Base-by-base conservation (phyloP, 2,113 vertebrate species). In the Alectura lathami region DNA sequence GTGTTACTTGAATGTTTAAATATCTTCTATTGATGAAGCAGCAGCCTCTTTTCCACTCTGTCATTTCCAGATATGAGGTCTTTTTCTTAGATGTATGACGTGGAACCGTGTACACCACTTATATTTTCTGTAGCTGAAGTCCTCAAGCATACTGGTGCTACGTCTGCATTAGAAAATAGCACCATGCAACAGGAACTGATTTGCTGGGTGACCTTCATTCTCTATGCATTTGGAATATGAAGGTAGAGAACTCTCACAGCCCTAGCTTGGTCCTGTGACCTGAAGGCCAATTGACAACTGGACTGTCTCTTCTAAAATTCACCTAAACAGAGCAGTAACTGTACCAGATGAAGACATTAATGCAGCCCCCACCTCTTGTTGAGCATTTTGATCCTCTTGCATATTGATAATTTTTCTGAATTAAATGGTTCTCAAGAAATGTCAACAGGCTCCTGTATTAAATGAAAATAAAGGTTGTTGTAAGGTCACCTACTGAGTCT, bases 21-120 rank as follows among this genome's bases (percentile, higher is more conserved):
- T 85, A 69, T 60, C 40, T 12, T 53, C 53, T 76, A 57, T 78
- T 94, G 82, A 94, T 89, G 93, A 89, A 94, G 70, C n/a, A 43
- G 22, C 53, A 80, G 89, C 70, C 63, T 89, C 72, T 74, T 57
- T 73, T 62, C 45, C 64, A 47, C 64, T 86, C 68, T 83, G 68
- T 8, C 56, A 63, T 94, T 96, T 95, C 59, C 72, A 90, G 43
- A 88, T 63, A 70, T 15, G 48, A 90, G 45, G 6, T 32, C 63
- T 63, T 92, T 73, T 67, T 5, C 69, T 91, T 32, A 36, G 32
- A 18, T n/a, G 11, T 63, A 20, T 67, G 56, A 86, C 83, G 68
- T 56, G 76, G 54, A 70, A 83, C 51, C 90, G 76, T 88, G 79
- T 88, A 91, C 68, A 59, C 57, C 47, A 34, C 51, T 21, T 24